phyloP scores from a whole-genome alignment of 2,888 invertebrate genomes.

The Trissolcus brochymenae region DNA sequence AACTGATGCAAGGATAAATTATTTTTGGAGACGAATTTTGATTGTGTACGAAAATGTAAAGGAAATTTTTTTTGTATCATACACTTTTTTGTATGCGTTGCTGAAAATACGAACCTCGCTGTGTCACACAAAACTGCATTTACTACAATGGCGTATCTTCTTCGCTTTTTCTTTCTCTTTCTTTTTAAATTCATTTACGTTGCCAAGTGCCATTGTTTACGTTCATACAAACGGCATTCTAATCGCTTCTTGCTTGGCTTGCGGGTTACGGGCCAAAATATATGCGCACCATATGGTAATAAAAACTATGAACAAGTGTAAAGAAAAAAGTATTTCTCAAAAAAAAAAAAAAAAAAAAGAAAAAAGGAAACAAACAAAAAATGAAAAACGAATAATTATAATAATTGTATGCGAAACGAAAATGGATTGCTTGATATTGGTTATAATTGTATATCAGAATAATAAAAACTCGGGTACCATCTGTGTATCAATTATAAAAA shows the following conservation, averaged over 20 bases:
- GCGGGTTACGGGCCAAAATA: conserved; percentile 57
- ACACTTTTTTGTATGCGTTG: conserved; percentile 26
- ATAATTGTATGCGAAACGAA: conserved; percentile 2
- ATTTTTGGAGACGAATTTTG: background rate
- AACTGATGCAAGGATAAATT: background rate
- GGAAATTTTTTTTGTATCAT: conserved; percentile 5
- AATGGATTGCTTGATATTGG: conserved; percentile 21
- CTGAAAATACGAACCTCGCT: conserved; percentile 29
- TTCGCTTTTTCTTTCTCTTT: conserved; percentile 24
- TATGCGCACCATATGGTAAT: conserved; percentile 29
- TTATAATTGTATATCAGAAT: conserved; percentile 31
- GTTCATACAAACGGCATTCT: conserved; percentile 41
- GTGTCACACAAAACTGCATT: conserved; percentile 37
- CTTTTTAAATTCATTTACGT: conserved; percentile 41
- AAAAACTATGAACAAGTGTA: conserved; percentile 28
- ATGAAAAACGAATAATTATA: background rate
- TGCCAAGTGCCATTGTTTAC: conserved; percentile 53
- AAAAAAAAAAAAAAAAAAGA: conserved; percentile 9
- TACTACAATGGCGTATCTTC: conserved; percentile 10
- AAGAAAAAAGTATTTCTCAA: conserved; percentile 14
- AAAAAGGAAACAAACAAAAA: conserved; percentile 2
- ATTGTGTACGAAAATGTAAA: conserved; percentile 19
- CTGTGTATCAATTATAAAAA: conserved; percentile 2
- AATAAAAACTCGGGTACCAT: conserved; percentile 14
- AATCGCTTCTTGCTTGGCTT: conserved; percentile 53